Percentiles rank a stretch among this genome's conserved stretches.
phyloP scores from a whole-genome alignment of 2,113 vertebrate species.

The Phainopepla nitens region DNA sequence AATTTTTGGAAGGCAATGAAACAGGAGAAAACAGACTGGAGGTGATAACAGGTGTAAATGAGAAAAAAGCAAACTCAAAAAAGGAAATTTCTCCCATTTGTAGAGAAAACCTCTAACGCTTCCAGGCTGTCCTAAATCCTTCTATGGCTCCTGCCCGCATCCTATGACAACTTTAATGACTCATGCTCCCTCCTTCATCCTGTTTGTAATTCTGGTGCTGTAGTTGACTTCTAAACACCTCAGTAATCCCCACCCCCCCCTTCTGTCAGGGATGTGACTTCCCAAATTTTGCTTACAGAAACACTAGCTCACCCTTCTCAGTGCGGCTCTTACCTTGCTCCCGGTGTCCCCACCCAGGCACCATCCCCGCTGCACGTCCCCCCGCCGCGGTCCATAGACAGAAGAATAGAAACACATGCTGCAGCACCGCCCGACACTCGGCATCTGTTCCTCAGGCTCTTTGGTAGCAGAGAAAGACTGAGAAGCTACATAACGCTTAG shows the following conservation, averaged over 20 bases:
- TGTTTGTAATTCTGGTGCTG: background rate
- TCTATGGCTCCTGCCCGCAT: background rate
- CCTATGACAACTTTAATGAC: background rate
- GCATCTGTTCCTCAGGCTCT: background rate
- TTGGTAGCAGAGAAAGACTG: background rate
- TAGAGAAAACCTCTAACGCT: background rate
- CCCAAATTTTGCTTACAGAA: background rate
- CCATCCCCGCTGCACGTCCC: background rate
- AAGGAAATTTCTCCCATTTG: background rate
- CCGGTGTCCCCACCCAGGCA: background rate
- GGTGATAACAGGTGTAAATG: background rate
- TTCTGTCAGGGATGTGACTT: background rate
- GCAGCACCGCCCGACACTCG: background rate
- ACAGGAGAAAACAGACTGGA: background rate
- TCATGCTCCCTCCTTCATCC: background rate
- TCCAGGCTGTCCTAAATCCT: background rate
- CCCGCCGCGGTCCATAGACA: accelerated
- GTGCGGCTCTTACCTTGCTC: background rate
- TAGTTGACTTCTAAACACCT: background rate
- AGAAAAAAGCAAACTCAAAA: background rate
- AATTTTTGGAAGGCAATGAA: background rate
- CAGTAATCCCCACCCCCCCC: background rate
- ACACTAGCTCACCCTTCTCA: background rate
- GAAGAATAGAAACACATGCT: background rate
- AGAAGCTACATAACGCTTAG: background rate